phyloP scores from a whole-genome alignment of 2,888 invertebrate species.

The Melieria picta region DNA sequence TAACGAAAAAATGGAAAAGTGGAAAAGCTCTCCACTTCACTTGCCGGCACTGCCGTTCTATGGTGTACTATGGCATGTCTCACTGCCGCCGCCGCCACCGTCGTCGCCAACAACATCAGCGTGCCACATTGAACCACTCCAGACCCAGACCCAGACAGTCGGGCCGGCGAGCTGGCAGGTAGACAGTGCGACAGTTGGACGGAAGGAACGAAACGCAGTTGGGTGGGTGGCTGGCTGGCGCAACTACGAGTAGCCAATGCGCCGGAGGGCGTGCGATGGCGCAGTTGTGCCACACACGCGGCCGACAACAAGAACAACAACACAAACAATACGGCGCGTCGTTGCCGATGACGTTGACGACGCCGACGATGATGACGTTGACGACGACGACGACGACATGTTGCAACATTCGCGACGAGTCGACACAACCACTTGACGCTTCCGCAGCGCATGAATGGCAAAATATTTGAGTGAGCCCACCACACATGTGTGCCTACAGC shows the following conservation, averaged over 20 bases:
- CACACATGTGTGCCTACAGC: not conserved
- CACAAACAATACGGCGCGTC: conserved; percentile 9
- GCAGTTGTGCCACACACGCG: conserved; percentile 20
- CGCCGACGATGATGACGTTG: conserved; percentile 21
- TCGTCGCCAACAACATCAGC: conserved; percentile 11
- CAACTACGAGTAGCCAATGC: not conserved
- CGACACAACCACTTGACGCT: conserved; percentile 47
- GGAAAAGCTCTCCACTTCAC: conserved; percentile 38
- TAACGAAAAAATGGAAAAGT: conserved; percentile 38
- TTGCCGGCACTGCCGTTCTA: conserved; percentile 6
- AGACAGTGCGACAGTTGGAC: conserved; percentile 26
- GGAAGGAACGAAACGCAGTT: conserved; percentile 9
- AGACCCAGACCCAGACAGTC: conserved; percentile 29
- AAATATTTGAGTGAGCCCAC: conserved; percentile 23
- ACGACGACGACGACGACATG: conserved; percentile 42
- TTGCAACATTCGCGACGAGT: conserved; percentile 45
- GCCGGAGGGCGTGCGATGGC: not conserved
- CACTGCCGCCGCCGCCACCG: not conserved
- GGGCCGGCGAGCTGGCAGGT: conserved; percentile 13
- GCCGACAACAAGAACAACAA: conserved; percentile 17
- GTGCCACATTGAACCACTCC: not conserved
- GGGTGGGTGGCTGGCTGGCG: conserved; percentile 6
- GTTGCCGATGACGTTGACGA: conserved; percentile 23
- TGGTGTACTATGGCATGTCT: not conserved
- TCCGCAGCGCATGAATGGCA: conserved; percentile 40